Conservation (phyloP, 2,888 invertebrate species). For the Drosophila sordidula region DNA sequence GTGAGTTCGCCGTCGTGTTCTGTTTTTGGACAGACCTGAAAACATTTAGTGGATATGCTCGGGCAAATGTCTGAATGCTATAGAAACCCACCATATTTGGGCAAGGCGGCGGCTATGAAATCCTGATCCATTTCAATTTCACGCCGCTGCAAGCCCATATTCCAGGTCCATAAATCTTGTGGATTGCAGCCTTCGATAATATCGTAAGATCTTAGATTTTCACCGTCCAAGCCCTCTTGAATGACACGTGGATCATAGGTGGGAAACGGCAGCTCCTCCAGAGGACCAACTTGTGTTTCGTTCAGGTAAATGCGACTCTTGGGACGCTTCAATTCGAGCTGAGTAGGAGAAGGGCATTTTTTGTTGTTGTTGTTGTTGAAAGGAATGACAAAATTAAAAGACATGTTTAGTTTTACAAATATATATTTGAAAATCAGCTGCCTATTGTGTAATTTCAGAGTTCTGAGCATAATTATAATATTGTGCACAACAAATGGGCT, state of each 20-base stretch:
- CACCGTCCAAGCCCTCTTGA: slow-evolving; percentile 77
- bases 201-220: slow-evolving; percentile 68
- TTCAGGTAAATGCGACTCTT: slow-evolving; percentile 83
- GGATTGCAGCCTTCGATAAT: slow-evolving; percentile 70
- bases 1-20: slow-evolving; percentile 67
- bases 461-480: neutral
- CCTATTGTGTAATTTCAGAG: too few relatives aligned
- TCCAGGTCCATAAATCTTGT: slow-evolving; percentile 82
- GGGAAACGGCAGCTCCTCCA: slow-evolving; percentile 73
- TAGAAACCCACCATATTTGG: slow-evolving; percentile 71
- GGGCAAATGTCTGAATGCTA: too few relatives aligned
- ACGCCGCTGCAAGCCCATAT: slow-evolving; percentile 68
- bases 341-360: neutral
- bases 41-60: slow-evolving; percentile 15
- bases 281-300: slow-evolving; percentile 70
- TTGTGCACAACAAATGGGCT: neutral
- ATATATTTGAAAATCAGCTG: too few relatives aligned
- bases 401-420: too few relatives aligned
- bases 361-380: too few relatives aligned
- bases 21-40: slow-evolving; percentile 41
- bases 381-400: too few relatives aligned
- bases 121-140: slow-evolving; percentile 73
- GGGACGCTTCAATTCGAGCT: slow-evolving; percentile 82
- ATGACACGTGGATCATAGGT: slow-evolving; percentile 83
- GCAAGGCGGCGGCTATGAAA: slow-evolving; percentile 62